phyloP scores from a whole-genome alignment of 2,797 vertebrate genomes.

The Mustela erminea region DNA sequence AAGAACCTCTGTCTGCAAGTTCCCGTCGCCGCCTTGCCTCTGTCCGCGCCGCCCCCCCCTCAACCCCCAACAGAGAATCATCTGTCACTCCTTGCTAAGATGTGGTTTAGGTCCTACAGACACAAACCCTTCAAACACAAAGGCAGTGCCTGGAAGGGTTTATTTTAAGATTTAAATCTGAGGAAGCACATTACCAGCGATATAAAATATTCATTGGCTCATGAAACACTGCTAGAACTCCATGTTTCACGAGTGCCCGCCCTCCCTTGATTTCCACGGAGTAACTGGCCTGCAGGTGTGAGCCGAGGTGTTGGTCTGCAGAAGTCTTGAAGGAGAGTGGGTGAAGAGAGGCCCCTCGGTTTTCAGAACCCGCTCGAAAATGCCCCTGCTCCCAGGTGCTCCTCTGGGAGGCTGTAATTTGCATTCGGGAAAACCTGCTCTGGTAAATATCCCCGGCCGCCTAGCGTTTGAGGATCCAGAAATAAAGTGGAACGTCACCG shows the following conservation, averaged over 20 bases:
- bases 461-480: background rate
- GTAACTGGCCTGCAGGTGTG: constrained; percentile 30
- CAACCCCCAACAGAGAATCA: background rate
- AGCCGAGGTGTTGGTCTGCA: constrained; percentile 61
- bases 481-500: background rate
- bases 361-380: background rate
- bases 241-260: constrained; percentile 76
- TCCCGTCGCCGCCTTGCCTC: background rate
- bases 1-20: background rate
- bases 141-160: constrained; percentile 64
- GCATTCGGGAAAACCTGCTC: background rate
- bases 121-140: constrained; percentile 55
- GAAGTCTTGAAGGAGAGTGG: background rate
- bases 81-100: constrained; percentile 27
- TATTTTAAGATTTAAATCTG: constrained; percentile 87
- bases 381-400: background rate
- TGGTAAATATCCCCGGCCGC: background rate
- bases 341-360: background rate
- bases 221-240: constrained; percentile 31
- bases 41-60: background rate
- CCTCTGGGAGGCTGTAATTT: background rate
- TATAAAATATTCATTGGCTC: constrained; percentile 86
- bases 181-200: constrained; percentile 81
- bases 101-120: constrained; percentile 64
- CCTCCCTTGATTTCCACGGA: constrained; percentile 35